These are phyloP conservation scores for Brachypodius melanocephalos DNA, from an alignment of 2,113 vertebrate genomes.

Conservation along the genomic window DNA sequence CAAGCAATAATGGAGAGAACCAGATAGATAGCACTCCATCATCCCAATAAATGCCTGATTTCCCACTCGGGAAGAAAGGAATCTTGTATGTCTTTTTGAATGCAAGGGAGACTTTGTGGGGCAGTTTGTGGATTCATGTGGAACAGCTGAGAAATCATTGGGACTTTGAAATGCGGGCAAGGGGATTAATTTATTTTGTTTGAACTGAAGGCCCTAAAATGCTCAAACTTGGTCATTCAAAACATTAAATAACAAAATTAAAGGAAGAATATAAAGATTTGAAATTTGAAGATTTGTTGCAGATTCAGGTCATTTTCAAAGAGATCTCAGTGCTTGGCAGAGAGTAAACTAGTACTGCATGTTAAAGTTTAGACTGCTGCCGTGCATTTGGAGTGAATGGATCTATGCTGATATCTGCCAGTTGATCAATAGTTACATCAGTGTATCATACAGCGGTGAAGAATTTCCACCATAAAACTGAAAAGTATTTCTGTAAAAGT, in stretches of 20 bases:
- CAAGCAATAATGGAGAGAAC: neutral
- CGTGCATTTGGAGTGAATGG: neutral
- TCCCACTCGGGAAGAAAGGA: neutral
- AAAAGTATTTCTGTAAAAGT: neutral
- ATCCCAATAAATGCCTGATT: neutral
- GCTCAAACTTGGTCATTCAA: neutral
- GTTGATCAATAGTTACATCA: neutral
- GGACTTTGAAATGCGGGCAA: neutral
- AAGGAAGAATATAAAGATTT: neutral
- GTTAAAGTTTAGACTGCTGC: neutral
- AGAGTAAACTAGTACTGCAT: neutral
- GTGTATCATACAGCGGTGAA: neutral
- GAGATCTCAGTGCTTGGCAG: neutral
- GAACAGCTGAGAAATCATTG: neutral
- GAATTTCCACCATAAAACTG: neutral
- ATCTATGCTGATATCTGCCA: neutral
- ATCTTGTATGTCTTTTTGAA: neutral
- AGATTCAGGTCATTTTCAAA: neutral
- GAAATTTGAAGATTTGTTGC: neutral
- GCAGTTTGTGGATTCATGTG: accelerated
- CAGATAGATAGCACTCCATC: neutral
- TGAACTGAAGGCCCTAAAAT: neutral
- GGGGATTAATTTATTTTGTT: neutral
- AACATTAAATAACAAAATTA: neutral
- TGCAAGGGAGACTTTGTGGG: neutral